Conservation (phyloP, 2,888 invertebrate species). For the Dryobotodes eremita region DNA sequence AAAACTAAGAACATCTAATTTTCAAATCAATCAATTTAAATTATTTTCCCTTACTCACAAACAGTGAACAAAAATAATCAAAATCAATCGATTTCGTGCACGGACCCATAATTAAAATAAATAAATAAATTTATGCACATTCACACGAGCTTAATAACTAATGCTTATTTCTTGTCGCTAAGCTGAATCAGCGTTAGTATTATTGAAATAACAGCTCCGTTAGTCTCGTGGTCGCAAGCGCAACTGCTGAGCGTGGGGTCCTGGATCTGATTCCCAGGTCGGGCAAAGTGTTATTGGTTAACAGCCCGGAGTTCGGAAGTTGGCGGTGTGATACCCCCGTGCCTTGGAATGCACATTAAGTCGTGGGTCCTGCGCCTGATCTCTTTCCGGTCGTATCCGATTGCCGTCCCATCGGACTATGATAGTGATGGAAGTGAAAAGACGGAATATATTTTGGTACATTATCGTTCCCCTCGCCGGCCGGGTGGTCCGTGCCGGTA, state of each 20-base stretch:
- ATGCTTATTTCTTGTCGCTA: not conserved
- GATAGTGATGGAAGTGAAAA: not conserved
- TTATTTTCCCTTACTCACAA: not conserved
- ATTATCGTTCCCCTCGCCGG: not conserved
- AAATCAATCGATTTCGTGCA: not conserved
- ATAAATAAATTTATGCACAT: not conserved
- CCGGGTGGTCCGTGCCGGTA: not conserved
- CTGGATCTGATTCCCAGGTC: too few relatives aligned
- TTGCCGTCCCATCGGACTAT: too few relatives aligned
- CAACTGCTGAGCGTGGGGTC: too few relatives aligned
- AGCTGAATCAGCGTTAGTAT: not conserved
- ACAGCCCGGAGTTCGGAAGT: too few relatives aligned
- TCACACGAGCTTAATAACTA: not conserved
- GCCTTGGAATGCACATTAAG: too few relatives aligned
- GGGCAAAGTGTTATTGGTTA: too few relatives aligned
- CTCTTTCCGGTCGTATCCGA: too few relatives aligned
- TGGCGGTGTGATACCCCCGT: too few relatives aligned
- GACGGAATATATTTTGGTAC: not conserved
- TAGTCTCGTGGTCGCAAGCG: too few relatives aligned
- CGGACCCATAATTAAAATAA: not conserved
- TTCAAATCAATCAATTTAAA: too few relatives aligned
- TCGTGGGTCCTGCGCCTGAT: too few relatives aligned
- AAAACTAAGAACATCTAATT: too few relatives aligned
- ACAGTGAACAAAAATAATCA: not conserved
- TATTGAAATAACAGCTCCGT: not conserved